Conservation (phyloP, 2,888 invertebrate species). For the Drosophila colorata region DNA sequence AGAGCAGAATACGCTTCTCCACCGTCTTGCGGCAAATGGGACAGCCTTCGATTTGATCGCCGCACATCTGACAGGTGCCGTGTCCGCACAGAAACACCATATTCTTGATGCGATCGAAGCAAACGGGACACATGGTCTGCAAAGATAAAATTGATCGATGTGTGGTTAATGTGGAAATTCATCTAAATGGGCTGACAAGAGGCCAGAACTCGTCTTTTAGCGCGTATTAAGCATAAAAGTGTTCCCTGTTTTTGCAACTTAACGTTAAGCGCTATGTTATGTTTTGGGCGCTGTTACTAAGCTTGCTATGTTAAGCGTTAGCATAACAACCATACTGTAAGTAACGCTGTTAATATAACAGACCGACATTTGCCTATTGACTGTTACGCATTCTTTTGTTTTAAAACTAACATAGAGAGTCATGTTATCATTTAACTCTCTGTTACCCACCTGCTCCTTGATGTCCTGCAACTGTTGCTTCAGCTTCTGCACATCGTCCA, state of each 20-base stretch:
- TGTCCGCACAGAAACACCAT: constrained; percentile 99
- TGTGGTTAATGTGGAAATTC: neutral
- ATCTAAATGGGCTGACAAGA: no score
- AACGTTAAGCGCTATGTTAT: no score
- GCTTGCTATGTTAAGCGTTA: no score
- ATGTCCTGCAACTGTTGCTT: constrained; percentile 98
- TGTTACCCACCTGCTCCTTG: constrained; percentile 93
- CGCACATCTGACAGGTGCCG: constrained; percentile 99
- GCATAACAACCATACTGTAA: no score
- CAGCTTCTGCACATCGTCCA: constrained; percentile 94
- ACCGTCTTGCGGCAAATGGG: constrained; percentile 99
- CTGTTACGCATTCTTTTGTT: no score
- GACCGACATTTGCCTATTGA: no score
- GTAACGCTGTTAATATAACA: no score
- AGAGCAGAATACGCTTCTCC: constrained; percentile 97
- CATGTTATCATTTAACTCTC: neutral
- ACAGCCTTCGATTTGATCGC: constrained; percentile 98
- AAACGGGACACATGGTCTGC: constrained; percentile 99
- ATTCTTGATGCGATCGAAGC: constrained; percentile 98
- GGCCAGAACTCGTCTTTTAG: no score
- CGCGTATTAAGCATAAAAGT: no score
- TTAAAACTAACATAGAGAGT: no score
- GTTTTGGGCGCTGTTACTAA: no score
- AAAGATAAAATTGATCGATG: constrained; percentile 69
- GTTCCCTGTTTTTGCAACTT: no score